Evolutionary conservation across 2,113 vertebrate genomes (phyloP), one percentile per base, ranked within the genome.

Genomic region (Bos indicus): DNA sequence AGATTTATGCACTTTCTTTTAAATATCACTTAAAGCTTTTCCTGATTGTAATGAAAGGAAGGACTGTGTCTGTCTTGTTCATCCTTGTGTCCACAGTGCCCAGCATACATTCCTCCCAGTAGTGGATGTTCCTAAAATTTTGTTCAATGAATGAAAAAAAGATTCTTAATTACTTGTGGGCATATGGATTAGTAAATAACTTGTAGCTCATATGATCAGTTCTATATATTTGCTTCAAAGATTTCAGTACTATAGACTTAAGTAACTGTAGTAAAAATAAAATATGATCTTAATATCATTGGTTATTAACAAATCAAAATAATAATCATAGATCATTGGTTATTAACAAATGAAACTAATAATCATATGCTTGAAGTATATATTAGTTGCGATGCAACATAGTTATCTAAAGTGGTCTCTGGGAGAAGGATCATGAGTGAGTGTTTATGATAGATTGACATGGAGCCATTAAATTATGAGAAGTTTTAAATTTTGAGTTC

Each of bases 11-110:
- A 17, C 46, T 91, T 71, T 88, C 14, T 91, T 91, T 80, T 36
- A 94, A 84, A 48, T 83, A 36, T 84, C 25, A 48, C 30, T 93
- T 95, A 84, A 94, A 91, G 56, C 33, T 83, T 91, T 92, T 84
- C 51, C 62, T 30, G 26, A 92, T 28, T 78, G 82, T 96, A 28
- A n/a, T 67, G 10, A 57, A 11, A 16, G n/a, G 56, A n/a, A 51
- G 13, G 52, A 77, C 16, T 91, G 8, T 48, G 16, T 84, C 33
- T 88, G 8, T 84, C 36, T 26, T 78, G 9, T 64, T 91, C 3
- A 43, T 46, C 12, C 85, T 84, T 71, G 28, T 36, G 78, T 80
- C 57, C 28, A 84, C 9, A 88, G 62, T 57, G 51, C 23, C 14
- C 21, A 83, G 51, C 23, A 85, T 33, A 74, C 48, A 57, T 88